A percentile compares a stretch with the other conserved stretches of the same genome.
Evolutionary conservation across 1,140 invertebrate species (phyloP).

Genomic region (Philaenus spumarius): DNA sequence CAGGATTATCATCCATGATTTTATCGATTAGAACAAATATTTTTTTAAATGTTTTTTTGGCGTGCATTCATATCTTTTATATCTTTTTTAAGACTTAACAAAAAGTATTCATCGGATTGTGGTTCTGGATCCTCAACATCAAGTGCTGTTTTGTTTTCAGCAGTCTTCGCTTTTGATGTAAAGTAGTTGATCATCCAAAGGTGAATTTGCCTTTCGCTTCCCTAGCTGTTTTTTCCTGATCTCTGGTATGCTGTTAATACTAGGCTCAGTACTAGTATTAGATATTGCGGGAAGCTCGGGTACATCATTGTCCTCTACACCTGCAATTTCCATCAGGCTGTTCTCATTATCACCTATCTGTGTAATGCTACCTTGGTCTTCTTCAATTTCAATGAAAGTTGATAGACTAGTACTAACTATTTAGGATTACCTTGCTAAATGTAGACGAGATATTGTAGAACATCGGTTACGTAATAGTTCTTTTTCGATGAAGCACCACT

Average conservation of each 20-base stretch:
- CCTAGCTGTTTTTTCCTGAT: not conserved
- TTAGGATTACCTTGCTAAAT: too few relatives aligned
- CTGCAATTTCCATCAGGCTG: too few relatives aligned
- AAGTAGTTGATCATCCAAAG: not conserved
- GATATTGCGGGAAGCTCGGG: too few relatives aligned
- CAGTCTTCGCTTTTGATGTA: not conserved
- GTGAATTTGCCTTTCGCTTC: not conserved
- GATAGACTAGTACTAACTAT: too few relatives aligned
- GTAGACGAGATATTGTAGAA: constrained; percentile 23
- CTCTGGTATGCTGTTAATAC: not conserved
- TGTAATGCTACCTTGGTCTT: too few relatives aligned
- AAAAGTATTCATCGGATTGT: constrained; percentile 2
- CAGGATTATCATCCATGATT: not conserved
- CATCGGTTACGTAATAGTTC: constrained; percentile 24
- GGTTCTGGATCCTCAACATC: constrained; percentile 1
- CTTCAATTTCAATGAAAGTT: too few relatives aligned
- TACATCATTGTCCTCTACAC: too few relatives aligned
- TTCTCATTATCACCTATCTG: too few relatives aligned
- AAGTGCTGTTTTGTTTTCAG: not conserved
- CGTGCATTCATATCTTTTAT: not conserved
- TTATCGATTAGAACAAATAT: not conserved
- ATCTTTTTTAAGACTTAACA: constrained; percentile 9
- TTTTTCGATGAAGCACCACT: constrained; percentile 20
- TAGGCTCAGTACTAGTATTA: too few relatives aligned
- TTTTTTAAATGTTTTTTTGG: not conserved